Base-by-base conservation (phyloP, 2,113 vertebrate genomes). In the Bubo blakistoni region DNA sequence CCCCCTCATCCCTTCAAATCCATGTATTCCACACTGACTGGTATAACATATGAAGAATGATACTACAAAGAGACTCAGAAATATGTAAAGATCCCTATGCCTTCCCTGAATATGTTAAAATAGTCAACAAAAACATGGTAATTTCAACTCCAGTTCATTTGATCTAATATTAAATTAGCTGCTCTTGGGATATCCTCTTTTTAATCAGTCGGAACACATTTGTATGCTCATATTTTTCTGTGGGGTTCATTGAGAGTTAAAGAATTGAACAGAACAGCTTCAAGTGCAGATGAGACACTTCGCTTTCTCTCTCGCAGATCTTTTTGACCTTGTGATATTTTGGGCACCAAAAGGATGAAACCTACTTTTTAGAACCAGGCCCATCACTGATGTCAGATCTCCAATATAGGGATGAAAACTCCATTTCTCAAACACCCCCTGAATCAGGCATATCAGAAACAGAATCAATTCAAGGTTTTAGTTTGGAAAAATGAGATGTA, bases 81-180 rank as follows among this genome's bases (percentile, higher is more conserved):
- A 96, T 96, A 89, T 87, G 46, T 81, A 76, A 97, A 95, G 78
- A 83, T 95, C 89, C 87, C 80, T 87, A 9, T 95, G 92, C 89
- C 67, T 97, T 95, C 91, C 88, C 67, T 97, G 90, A 93, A 81
- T 94, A 97, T 96, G 77, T 94, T 96, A 92, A 96, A 96, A 93
- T 52, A 95, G 96, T 97, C 94, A 97, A 96, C 92, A 97, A 96
- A 97, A 97, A 91, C 93, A 95, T 97, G 87, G 88, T 96, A 96
- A 97, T 97, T 96, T 97, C 65, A 59, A 92, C 69, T 88, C 40
- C 52, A 52, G n/a, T 52, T 97, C 77, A 96, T 97, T 97, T 97
- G 94, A 97, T 97, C 94, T 97, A 97, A 93, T 97, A 96, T 96
- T 96, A 97, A 97, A 96, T 97, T 94, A 93, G 67, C 71, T 86